Conservation (phyloP, 2,888 invertebrate genomes). For the Biston stratarius region DNA sequence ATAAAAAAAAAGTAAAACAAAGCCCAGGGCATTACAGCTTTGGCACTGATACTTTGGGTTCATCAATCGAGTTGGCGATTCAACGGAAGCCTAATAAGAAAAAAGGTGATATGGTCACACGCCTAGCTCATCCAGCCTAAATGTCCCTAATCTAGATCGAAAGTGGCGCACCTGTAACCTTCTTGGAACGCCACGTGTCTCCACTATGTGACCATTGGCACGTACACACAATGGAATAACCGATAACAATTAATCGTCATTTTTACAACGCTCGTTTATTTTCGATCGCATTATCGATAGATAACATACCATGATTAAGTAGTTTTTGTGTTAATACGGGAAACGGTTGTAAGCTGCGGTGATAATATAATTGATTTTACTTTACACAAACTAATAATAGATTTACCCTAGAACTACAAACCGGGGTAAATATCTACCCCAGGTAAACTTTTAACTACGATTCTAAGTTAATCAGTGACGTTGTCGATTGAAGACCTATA, state of each 20-base stretch:
- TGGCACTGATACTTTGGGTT: too few relatives aligned
- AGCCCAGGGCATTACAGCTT: too few relatives aligned
- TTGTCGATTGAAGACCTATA: too few relatives aligned
- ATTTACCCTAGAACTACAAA: too few relatives aligned
- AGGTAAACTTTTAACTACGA: too few relatives aligned
- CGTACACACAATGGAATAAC: slow-evolving; percentile 40
- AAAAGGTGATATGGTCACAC: too few relatives aligned
- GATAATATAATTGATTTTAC: not conserved
- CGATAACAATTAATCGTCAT: slow-evolving; percentile 42
- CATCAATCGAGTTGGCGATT: too few relatives aligned
- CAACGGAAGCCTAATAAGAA: too few relatives aligned
- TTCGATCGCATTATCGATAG: slow-evolving; percentile 39
- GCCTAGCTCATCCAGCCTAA: not conserved
- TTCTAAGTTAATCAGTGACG: too few relatives aligned
- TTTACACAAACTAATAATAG: too few relatives aligned
- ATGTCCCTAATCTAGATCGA: not conserved
- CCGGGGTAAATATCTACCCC: too few relatives aligned
- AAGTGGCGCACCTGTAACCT: not conserved
- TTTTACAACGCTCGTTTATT: slow-evolving; percentile 45
- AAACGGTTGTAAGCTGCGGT: slow-evolving; percentile 7
- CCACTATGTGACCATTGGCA: slow-evolving; percentile 43
- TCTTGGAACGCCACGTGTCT: not conserved
- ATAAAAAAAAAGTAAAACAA: too few relatives aligned
- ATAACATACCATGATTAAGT: slow-evolving; percentile 36
- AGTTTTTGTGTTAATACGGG: slow-evolving; percentile 21